phyloP scores from a whole-genome alignment of 2,888 invertebrate species.

The Pachycephus smyrnensis region DNA sequence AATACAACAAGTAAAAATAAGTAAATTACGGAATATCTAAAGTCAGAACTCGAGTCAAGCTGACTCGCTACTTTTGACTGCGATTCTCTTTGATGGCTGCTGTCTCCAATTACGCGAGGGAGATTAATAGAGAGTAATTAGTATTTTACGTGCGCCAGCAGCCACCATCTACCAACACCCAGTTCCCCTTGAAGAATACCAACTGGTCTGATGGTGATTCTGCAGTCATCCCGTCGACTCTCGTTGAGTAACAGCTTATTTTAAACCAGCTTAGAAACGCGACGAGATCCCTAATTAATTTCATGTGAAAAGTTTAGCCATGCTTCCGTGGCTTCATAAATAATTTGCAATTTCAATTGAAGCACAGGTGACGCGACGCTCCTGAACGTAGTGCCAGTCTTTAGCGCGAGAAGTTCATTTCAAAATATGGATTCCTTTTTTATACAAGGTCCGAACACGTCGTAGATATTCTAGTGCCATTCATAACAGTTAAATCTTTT shows the following conservation, averaged over 20 bases:
- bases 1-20: too few relatives aligned
- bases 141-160: not conserved
- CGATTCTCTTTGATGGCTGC: not conserved
- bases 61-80: not conserved
- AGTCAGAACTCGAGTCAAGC: not conserved
- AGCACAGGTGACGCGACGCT: not conserved
- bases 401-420: not conserved
- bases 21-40: not conserved
- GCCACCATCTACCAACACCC: not conserved
- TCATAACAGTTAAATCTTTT: not conserved
- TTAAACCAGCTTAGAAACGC: slow-evolving; percentile 9
- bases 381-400: not conserved
- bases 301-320: slow-evolving; percentile 35
- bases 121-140: not conserved
- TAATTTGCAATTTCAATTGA: not conserved
- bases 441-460: not conserved
- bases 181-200: not conserved
- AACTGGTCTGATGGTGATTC: not conserved
- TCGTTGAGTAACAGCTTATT: not conserved
- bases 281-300: slow-evolving; percentile 39
- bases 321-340: not conserved
- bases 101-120: not conserved
- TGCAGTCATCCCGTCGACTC: not conserved
- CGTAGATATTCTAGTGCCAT: not conserved
- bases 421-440: not conserved